These are phyloP conservation scores for Halictus quadricinctus DNA, from an alignment of 2,888 invertebrate species.

Conservation along the genomic window DNA sequence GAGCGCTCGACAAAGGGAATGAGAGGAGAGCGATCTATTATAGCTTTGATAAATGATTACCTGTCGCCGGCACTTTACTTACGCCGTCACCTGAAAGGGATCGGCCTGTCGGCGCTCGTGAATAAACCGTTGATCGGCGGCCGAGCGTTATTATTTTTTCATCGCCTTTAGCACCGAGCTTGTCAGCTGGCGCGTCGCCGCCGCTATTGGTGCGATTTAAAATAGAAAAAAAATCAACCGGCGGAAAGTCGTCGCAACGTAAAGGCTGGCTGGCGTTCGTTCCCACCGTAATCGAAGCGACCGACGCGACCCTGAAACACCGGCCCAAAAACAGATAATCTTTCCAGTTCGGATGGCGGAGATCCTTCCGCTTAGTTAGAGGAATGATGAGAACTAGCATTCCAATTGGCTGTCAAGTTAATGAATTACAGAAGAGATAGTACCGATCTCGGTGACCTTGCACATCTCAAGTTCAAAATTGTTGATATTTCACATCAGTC, in stretches of 20 bases:
- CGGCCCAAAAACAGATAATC: background rate
- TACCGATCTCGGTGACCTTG: no score
- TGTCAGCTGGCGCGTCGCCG: slow-evolving; percentile 34
- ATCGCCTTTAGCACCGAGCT: slow-evolving; percentile 41
- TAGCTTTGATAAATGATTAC: slow-evolving; percentile 8
- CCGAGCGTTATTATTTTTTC: slow-evolving; percentile 47
- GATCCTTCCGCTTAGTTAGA: background rate
- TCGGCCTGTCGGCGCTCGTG: slow-evolving; percentile 9
- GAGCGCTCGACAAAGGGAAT: background rate
- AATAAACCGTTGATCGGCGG: slow-evolving; percentile 28
- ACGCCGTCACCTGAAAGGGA: background rate
- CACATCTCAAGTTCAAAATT: background rate
- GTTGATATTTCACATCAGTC: no score
- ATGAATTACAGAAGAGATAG: background rate
- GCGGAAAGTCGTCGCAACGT: slow-evolving; percentile 2
- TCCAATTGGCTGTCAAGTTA: background rate
- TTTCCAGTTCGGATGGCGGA: background rate
- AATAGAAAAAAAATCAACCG: slow-evolving; percentile 2
- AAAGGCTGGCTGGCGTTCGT: background rate
- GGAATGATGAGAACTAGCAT: background rate
- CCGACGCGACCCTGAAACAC: background rate
- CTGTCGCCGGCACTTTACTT: background rate
- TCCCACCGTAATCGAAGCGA: background rate
- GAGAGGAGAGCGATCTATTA: background rate
- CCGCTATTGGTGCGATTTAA: slow-evolving; percentile 44